Conservation (phyloP, 2,797 vertebrate genomes). For the Eulemur coronatus region DNA sequence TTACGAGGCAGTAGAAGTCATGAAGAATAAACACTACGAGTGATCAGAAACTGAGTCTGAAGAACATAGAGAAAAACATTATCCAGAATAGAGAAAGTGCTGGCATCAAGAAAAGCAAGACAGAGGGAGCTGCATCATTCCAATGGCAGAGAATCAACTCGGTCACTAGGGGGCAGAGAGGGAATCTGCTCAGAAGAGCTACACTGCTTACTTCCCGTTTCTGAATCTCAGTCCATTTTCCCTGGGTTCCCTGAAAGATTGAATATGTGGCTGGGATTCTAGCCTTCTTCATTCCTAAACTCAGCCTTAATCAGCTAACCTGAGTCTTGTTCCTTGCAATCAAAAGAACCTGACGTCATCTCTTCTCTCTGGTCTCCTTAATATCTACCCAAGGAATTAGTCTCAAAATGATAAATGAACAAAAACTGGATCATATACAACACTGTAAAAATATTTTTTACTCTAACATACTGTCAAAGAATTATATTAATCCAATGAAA, state of each 20-base stretch:
- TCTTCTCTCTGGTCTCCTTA: not conserved
- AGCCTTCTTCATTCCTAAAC: not conserved
- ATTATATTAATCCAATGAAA: not conserved
- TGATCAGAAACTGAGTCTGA: not conserved
- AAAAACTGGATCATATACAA: not conserved
- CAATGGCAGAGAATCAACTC: not conserved
- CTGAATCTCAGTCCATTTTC: not conserved
- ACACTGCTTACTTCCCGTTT: not conserved
- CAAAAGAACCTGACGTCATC: not conserved
- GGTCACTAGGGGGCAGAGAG: not conserved
- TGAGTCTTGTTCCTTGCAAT: not conserved
- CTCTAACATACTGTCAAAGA: not conserved
- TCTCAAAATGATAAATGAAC: not conserved
- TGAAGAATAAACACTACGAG: not conserved
- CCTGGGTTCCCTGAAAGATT: not conserved
- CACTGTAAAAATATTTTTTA: not conserved
- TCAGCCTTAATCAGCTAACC: not conserved
- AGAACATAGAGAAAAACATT: not conserved
- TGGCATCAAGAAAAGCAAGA: not conserved
- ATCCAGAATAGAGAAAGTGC: not conserved
- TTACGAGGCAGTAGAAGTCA: not conserved
- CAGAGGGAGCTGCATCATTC: not conserved
- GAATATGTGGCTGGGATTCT: not conserved
- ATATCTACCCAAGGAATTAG: not conserved
- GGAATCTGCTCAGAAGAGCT: not conserved